These are phyloP conservation scores for Drosophila bipectinata DNA, from an alignment of 1,140 invertebrate genomes.

Conservation along the genomic window DNA sequence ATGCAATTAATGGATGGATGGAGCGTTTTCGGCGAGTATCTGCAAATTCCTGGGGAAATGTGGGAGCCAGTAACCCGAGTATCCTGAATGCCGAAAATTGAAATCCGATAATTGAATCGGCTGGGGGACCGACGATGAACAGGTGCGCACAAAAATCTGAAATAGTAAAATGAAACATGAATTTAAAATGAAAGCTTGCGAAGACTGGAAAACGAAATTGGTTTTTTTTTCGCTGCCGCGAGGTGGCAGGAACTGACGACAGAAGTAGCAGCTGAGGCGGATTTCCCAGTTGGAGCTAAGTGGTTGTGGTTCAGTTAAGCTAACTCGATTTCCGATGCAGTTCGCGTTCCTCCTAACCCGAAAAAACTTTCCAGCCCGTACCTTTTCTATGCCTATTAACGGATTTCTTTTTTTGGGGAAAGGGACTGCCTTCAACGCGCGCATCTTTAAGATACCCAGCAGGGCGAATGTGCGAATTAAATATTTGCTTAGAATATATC, in stretches of 20 bases:
- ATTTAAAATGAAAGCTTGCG: conserved; percentile 53
- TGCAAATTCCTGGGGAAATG: neutral
- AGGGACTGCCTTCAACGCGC: conserved; percentile 1
- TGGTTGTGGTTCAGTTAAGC: conserved; percentile 14
- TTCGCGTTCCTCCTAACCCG: conserved; percentile 4
- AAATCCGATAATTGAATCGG: conserved; percentile 28
- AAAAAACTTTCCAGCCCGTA: neutral
- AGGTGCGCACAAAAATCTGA: conserved; percentile 29
- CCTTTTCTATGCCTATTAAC: conserved; percentile 14
- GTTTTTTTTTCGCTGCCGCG: neutral
- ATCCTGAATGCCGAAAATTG: neutral
- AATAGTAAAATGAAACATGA: conserved; percentile 61
- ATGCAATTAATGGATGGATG: conserved; percentile 39
- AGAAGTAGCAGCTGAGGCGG: conserved; percentile 24
- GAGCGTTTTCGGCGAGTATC: conserved; percentile 2
- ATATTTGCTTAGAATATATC: conserved; percentile 78
- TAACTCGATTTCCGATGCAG: conserved; percentile 20
- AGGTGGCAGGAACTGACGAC: neutral
- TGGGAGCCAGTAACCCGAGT: neutral
- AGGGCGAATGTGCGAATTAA: conserved; percentile 54
- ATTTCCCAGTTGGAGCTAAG: conserved; percentile 18
- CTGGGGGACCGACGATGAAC: neutral
- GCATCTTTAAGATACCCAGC: conserved; percentile 7
- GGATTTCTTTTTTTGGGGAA: neutral
- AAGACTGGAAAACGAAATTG: conserved; percentile 29